Conservation (phyloP, 2,797 vertebrate genomes). For the Tenualosa ilisha region DNA sequence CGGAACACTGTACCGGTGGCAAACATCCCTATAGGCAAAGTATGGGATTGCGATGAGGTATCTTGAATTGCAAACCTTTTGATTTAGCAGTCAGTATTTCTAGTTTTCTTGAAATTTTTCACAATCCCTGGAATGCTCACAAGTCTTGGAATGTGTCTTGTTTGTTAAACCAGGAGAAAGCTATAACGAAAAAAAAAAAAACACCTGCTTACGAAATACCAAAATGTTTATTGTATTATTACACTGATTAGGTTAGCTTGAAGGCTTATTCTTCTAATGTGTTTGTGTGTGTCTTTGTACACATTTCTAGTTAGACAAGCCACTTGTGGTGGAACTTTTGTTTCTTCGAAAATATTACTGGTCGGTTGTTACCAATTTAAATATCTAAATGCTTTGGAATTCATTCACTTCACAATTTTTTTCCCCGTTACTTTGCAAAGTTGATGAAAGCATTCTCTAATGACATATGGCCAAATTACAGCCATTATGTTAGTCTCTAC, state of each 20-base stretch:
- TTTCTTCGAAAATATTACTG: background rate
- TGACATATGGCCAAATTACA: background rate
- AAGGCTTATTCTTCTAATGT: background rate
- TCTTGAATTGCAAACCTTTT: background rate
- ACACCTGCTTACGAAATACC: background rate
- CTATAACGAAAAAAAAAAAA: background rate
- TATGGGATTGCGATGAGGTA: background rate
- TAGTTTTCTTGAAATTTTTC: background rate
- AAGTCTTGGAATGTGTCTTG: constrained; percentile 20
- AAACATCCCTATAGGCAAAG: background rate
- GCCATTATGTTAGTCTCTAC: background rate
- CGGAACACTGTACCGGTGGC: background rate
- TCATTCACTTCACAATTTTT: background rate
- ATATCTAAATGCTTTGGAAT: background rate
- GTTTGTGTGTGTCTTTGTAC: background rate
- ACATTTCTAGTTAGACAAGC: background rate
- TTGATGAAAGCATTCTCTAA: background rate
- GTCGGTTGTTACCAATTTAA: background rate
- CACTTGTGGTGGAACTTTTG: background rate
- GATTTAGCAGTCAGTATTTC: background rate
- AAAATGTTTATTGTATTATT: background rate
- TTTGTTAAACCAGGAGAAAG: background rate
- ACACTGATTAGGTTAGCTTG: background rate
- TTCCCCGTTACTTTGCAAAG: background rate
- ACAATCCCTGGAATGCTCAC: background rate